phyloP scores from a whole-genome alignment of 2,113 vertebrate species.

The Barbus barbus region DNA sequence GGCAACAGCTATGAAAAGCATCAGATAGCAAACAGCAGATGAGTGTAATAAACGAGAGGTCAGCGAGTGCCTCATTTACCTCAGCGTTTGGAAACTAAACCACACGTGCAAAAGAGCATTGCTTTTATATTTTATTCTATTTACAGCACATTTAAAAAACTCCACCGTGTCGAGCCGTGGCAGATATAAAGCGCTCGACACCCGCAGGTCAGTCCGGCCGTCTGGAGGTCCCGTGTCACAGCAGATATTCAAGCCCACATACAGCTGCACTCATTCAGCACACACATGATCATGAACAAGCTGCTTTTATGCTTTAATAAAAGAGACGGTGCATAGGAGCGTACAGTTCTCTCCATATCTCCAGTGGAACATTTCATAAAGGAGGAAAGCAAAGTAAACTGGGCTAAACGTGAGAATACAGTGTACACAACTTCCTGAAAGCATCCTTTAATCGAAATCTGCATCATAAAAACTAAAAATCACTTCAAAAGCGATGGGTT shows the following conservation, averaged over 20 bases:
- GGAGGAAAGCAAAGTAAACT: slow-evolving; percentile 56
- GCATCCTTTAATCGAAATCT: slow-evolving; percentile 38
- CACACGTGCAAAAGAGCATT: neutral
- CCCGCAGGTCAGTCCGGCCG: slow-evolving; percentile 68
- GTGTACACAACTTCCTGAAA: slow-evolving; percentile 68
- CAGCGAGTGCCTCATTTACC: too few relatives aligned
- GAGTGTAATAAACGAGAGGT: too few relatives aligned
- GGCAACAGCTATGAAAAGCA: neutral
- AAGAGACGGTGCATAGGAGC: slow-evolving; percentile 69
- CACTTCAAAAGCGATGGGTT: slow-evolving; percentile 70
- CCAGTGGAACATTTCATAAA: slow-evolving; percentile 68
- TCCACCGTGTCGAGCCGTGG: slow-evolving; percentile 20
- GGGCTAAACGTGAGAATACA: slow-evolving; percentile 68
- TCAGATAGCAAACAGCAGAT: neutral
- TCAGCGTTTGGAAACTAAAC: too few relatives aligned
- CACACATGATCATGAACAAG: neutral
- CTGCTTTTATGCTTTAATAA: slow-evolving; percentile 70
- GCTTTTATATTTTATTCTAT: slow-evolving; percentile 83
- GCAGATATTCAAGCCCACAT: too few relatives aligned
- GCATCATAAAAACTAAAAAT: slow-evolving; percentile 42
- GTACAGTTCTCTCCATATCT: slow-evolving; percentile 63
- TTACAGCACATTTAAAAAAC: slow-evolving; percentile 79
- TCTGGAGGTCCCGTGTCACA: too few relatives aligned
- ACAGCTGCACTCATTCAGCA: too few relatives aligned
- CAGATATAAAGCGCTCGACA: too few relatives aligned